These are phyloP conservation scores for Rhinichthys osculus DNA, from an alignment of 2,797 vertebrate species.

Conservation along the genomic window DNA sequence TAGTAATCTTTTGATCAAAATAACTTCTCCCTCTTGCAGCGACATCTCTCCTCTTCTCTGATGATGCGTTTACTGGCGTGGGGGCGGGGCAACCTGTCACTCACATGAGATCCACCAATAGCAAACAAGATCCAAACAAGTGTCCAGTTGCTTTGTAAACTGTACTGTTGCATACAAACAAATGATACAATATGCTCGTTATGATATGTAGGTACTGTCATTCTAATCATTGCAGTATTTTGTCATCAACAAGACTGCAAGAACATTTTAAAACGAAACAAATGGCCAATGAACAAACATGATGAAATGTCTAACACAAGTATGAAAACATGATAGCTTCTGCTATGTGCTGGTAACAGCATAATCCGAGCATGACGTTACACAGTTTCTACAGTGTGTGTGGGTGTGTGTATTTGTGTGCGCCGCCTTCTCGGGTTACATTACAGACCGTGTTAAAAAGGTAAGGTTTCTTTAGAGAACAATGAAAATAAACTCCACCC, in stretches of 20 bases:
- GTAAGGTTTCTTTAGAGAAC: conserved; percentile 23
- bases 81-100: neutral
- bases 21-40: neutral
- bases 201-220: neutral
- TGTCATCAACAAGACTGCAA: neutral
- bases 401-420: neutral
- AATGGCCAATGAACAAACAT: neutral
- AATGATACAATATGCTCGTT: neutral
- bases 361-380: conserved; percentile 2
- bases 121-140: neutral
- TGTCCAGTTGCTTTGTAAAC: neutral
- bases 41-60: neutral
- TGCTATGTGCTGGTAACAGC: neutral
- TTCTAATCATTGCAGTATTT: neutral
- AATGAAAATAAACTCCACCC: conserved; percentile 32
- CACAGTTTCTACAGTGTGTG: neutral
- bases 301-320: neutral
- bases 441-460: neutral
- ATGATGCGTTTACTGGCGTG: neutral
- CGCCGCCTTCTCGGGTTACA: conserved; percentile 13
- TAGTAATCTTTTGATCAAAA: neutral
- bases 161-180: neutral
- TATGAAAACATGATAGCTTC: neutral
- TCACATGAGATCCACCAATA: neutral
- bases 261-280: neutral